These are phyloP conservation scores for Atta texana DNA, from an alignment of 1,140 invertebrate species.

Conservation along the genomic window DNA sequence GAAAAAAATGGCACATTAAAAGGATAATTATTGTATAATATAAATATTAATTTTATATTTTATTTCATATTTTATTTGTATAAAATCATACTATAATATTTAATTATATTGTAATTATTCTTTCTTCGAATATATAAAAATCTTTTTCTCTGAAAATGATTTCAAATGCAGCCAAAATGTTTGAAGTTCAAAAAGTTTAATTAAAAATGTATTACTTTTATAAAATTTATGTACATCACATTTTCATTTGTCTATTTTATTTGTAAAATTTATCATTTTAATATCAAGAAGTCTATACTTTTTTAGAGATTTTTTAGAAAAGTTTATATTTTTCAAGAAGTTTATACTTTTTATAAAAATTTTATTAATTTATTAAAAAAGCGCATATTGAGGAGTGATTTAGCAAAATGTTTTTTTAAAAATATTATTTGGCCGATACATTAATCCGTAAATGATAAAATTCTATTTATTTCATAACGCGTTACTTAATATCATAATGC, in stretches of 20 bases:
- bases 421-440: neutral
- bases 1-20: neutral
- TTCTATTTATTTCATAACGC: neutral
- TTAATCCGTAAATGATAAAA: neutral
- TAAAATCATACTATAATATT: neutral
- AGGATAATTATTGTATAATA: neutral
- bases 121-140: neutral
- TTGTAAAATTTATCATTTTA: too few species aligned
- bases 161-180: too few species aligned
- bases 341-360: neutral
- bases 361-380: conserved; percentile 1
- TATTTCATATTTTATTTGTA: neutral
- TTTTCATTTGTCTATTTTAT: too few species aligned
- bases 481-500: conserved; percentile 2
- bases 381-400: neutral
- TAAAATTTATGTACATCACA: too few species aligned
- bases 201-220: too few species aligned
- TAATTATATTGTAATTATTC: neutral
- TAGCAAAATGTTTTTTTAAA: neutral
- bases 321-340: too few species aligned
- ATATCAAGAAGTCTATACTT: too few species aligned
- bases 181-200: too few species aligned
- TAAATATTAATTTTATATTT: neutral
- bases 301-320: too few species aligned
- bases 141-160: too few species aligned